These are phyloP conservation scores for Coelopa pilipes DNA, from an alignment of 2,888 invertebrate species.

Conservation along the genomic window DNA sequence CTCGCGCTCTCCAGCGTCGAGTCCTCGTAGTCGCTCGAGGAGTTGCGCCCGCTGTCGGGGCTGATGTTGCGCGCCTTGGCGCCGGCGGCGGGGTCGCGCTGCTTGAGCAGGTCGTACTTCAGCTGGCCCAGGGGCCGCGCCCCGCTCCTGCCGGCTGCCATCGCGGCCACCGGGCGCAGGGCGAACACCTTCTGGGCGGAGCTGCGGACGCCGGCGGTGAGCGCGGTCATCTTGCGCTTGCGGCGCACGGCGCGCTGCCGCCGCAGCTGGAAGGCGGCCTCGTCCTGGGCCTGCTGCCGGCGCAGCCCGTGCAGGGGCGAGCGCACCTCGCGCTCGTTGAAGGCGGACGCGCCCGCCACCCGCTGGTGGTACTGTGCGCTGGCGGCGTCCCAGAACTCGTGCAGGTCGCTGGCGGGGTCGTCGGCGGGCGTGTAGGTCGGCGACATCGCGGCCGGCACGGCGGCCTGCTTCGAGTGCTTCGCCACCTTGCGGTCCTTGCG, in stretches of 20 bases:
- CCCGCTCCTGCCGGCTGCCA: too few species aligned
- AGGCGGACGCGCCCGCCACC: constrained; percentile 8
- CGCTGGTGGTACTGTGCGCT: constrained; percentile 18
- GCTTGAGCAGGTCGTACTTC: background rate
- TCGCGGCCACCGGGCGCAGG: constrained; percentile 16
- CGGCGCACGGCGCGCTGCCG: constrained; percentile 62
- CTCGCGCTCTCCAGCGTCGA: constrained; percentile 36
- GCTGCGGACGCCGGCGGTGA: constrained; percentile 54
- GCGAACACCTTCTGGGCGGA: constrained; percentile 59
- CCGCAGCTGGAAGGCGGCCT: constrained; percentile 51
- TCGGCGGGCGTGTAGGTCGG: constrained; percentile 65
- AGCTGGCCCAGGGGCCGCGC: constrained; percentile 7
- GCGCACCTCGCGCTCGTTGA: constrained; percentile 60
- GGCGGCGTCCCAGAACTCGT: constrained; percentile 62
- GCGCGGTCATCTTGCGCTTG: constrained; percentile 54
- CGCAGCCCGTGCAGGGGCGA: constrained; percentile 49
- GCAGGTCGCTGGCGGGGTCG: constrained; percentile 66
- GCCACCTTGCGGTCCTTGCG: constrained; percentile 56
- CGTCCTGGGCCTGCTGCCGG: constrained; percentile 38
- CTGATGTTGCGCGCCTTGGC: constrained; percentile 52
- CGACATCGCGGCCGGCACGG: constrained; percentile 62
- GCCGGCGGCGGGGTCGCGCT: constrained; percentile 39
- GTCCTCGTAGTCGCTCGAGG: constrained; percentile 56
- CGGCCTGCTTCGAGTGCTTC: constrained; percentile 44
- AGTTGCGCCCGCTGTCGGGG: constrained; percentile 65